These are phyloP conservation scores for Sweltsa coloradensis DNA, from an alignment of 1,140 invertebrate genomes.

Conservation along the genomic window DNA sequence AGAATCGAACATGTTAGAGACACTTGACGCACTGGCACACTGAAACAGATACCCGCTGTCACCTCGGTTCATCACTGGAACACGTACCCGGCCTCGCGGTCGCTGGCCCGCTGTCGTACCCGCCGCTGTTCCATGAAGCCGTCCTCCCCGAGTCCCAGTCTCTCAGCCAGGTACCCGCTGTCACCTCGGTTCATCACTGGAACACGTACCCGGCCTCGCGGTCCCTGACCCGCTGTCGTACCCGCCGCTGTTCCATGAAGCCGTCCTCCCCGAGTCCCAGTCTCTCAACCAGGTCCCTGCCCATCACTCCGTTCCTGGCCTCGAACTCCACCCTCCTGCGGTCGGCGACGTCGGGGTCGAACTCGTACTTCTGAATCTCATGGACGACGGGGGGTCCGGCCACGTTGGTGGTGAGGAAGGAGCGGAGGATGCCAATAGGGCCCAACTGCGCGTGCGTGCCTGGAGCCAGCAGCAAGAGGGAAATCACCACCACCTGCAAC, in stretches of 20 bases:
- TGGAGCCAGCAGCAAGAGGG: too few species aligned
- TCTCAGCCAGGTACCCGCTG: constrained; percentile 17
- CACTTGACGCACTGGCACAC: too few species aligned
- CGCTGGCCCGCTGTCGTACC: constrained; percentile 16
- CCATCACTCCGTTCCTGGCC: constrained; percentile 17
- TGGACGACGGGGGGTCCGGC: neutral
- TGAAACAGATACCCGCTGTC: too few species aligned
- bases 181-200: constrained; percentile 17
- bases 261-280: constrained; percentile 20
- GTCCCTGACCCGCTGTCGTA: constrained; percentile 18
- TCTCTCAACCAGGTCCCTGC: constrained; percentile 17
- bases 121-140: constrained; percentile 15
- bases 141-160: constrained; percentile 19
- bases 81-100: constrained; percentile 10
- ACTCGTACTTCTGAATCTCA: constrained; percentile 1
- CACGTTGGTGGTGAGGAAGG: neutral
- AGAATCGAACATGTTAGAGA: too few species aligned
- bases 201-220: constrained; percentile 15
- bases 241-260: constrained; percentile 11
- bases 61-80: too few species aligned
- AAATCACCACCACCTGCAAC: too few species aligned
- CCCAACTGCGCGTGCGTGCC: too few species aligned
- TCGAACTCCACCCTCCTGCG: constrained; percentile 17
- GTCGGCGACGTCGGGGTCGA: constrained; percentile 17
- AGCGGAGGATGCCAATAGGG: neutral